These are phyloP conservation scores for Clarias magur DNA, from an alignment of 2,113 vertebrate genomes.

Conservation along the genomic window DNA sequence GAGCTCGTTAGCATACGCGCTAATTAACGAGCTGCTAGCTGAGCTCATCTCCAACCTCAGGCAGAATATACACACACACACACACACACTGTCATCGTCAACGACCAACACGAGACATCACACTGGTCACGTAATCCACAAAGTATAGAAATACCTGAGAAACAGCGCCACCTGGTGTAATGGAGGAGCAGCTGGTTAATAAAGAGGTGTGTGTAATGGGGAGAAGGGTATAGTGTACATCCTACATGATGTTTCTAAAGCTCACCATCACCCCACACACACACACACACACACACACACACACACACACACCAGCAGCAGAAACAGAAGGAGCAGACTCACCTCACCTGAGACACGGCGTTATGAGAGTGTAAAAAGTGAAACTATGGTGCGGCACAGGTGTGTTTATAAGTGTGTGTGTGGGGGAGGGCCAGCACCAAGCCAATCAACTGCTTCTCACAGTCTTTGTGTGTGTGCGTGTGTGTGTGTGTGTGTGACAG, in stretches of 20 bases:
- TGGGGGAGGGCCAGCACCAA: background rate
- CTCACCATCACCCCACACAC: background rate
- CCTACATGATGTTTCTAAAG: background rate
- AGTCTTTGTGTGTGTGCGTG: background rate
- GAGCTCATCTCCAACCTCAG: background rate
- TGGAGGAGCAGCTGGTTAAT: background rate
- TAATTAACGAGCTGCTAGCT: background rate
- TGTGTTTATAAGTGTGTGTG: background rate
- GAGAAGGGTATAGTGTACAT: background rate
- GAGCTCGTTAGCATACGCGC: constrained; percentile 11
- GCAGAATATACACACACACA: background rate
- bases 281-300: background rate
- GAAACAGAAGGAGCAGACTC: background rate
- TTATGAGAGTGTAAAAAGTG: background rate
- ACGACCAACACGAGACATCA: background rate
- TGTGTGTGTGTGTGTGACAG: constrained; percentile 49
- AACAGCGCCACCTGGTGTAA: background rate
- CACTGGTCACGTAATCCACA: background rate
- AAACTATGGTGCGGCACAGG: background rate
- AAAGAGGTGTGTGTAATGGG: background rate
- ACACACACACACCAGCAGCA: constrained; percentile 1
- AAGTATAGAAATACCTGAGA: background rate
- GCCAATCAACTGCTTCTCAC: background rate
- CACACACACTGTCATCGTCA: background rate
- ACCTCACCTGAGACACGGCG: background rate